These are phyloP conservation scores for Neotoma lepida DNA, from an alignment of 2,113 vertebrate genomes.

Conservation along the genomic window DNA sequence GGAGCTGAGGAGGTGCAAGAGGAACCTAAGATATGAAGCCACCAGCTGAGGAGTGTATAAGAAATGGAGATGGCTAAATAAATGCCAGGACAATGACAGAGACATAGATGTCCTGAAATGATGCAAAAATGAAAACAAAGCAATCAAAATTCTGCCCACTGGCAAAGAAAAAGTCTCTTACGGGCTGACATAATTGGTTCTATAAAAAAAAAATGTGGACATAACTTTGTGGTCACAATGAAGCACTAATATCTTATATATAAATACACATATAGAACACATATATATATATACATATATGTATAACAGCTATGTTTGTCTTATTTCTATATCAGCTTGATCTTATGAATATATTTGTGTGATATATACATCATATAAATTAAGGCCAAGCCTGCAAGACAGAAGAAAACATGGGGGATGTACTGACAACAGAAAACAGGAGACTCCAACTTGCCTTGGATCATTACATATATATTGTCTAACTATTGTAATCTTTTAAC, in stretches of 20 bases:
- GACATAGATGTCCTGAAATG: neutral
- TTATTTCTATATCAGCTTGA: neutral
- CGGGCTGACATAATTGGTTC: neutral
- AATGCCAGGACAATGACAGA: neutral
- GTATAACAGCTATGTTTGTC: neutral
- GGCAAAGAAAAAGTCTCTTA: neutral
- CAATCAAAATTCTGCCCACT: neutral
- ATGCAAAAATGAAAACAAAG: neutral
- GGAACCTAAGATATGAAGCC: neutral
- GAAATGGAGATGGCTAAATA: neutral
- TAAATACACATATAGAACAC: neutral
- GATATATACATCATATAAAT: neutral
- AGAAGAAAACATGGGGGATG: neutral
- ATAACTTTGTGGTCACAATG: neutral
- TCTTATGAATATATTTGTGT: neutral
- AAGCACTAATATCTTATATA: neutral
- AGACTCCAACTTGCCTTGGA: neutral
- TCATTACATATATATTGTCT: neutral
- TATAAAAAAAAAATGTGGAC: neutral
- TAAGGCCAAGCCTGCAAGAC: neutral
- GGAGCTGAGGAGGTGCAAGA: neutral
- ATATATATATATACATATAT: neutral
- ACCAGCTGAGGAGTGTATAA: neutral
- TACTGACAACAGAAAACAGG: neutral
- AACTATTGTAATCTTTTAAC: neutral